A percentile compares a stretch with the other conserved stretches of the same genome.
Conservation (phyloP, 1,140 invertebrate species). For the Brachionus plicatilis region DNA sequence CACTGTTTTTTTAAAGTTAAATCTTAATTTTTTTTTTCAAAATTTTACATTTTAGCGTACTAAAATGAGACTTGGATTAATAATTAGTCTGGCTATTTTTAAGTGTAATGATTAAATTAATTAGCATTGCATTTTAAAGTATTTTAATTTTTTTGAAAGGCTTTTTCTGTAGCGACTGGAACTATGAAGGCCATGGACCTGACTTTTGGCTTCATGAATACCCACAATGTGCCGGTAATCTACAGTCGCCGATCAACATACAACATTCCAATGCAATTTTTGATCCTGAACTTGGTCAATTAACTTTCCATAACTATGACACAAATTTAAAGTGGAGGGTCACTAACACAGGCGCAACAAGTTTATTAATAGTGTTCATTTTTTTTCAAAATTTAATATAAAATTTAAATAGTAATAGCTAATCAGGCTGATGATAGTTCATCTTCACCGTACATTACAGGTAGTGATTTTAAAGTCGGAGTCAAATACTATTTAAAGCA, state of each 20-base stretch:
- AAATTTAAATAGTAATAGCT: neutral
- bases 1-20: neutral
- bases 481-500: neutral
- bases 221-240: neutral
- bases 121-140: neutral
- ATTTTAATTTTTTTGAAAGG: neutral
- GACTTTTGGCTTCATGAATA: slow-evolving; percentile 32
- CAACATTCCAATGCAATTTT: neutral
- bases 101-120: neutral
- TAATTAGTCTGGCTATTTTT: neutral
- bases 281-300: neutral
- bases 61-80: neutral
- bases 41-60: no score
- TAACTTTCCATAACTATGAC: slow-evolving; percentile 1
- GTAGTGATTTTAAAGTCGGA: neutral
- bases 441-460: neutral
- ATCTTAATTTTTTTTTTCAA: neutral
- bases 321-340: neutral
- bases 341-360: neutral
- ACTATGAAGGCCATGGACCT: slow-evolving; percentile 6
- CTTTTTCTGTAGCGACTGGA: neutral
- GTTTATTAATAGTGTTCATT: neutral
- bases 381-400: no score
- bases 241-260: slow-evolving; percentile 34
- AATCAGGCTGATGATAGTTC: neutral